Conservation (phyloP, 2,797 vertebrate species). For the Xenops minutus region DNA sequence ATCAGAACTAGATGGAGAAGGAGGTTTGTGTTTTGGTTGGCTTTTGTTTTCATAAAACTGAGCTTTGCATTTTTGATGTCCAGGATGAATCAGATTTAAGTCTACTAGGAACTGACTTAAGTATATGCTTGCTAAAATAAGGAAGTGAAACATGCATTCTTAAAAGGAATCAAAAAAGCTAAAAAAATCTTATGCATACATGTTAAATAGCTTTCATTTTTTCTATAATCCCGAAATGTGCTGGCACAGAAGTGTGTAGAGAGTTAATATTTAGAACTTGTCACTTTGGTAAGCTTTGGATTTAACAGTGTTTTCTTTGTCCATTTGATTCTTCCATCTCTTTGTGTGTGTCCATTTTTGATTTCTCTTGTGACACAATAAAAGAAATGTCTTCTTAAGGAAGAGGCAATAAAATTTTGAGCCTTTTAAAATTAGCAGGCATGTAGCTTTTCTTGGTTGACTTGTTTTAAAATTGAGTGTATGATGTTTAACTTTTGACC, state of each 20-base stretch:
- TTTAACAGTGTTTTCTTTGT: neutral
- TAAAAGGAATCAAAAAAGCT: neutral
- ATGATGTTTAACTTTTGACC: neutral
- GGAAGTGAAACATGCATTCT: neutral
- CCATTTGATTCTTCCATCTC: neutral
- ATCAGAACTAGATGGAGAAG: neutral
- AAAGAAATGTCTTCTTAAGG: neutral
- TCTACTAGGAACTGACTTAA: neutral
- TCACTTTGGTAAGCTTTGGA: neutral
- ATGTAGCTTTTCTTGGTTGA: neutral
- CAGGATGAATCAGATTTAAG: neutral
- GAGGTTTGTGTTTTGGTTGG: neutral
- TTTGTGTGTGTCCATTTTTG: neutral
- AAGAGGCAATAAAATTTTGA: neutral
- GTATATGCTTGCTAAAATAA: neutral
- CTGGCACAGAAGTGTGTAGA: neutral
- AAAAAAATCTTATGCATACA: neutral
- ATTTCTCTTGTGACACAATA: neutral
- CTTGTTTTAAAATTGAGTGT: neutral
- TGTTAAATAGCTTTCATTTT: neutral
- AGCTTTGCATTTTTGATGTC: neutral
- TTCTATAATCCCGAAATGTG: neutral
- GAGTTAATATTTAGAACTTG: neutral
- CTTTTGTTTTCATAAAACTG: neutral
- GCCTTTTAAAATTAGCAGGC: neutral